Evolutionary conservation across 2,113 vertebrate genomes (phyloP).

Genomic region (Cygnus buccinator): DNA sequence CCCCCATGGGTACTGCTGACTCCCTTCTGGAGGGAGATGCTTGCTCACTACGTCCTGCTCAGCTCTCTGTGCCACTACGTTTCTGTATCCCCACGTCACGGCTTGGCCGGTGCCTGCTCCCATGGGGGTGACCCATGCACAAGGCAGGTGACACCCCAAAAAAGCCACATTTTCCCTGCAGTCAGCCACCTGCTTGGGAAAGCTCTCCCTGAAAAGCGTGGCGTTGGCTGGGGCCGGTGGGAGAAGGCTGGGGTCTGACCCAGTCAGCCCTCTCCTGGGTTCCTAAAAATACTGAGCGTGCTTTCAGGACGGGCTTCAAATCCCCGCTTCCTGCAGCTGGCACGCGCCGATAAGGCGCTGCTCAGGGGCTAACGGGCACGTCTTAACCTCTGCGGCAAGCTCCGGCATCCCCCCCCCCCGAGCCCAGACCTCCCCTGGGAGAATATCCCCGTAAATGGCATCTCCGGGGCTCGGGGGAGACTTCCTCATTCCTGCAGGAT

Average conservation of each 20-base stretch:
- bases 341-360: neutral
- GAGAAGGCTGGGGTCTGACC: neutral
- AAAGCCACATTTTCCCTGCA: neutral
- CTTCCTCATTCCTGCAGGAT: conserved; percentile 37
- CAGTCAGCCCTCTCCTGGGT: neutral
- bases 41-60: fast-evolving
- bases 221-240: fast-evolving
- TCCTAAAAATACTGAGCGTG: neutral
- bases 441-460: conserved; percentile 4
- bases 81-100: neutral
- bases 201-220: fast-evolving
- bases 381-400: neutral
- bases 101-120: fast-evolving
- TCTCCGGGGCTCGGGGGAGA: neutral
- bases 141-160: fast-evolving
- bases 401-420: neutral
- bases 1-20: neutral
- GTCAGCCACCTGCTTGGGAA: neutral
- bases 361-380: neutral
- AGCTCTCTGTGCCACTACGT: neutral
- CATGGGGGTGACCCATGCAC: fast-evolving
- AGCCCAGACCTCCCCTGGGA: neutral
- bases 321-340: neutral
- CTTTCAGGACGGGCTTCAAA: neutral
- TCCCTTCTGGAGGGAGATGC: neutral